Evolutionary conservation across 2,113 vertebrate species (phyloP).

Genomic region (Myodes glareolus): DNA sequence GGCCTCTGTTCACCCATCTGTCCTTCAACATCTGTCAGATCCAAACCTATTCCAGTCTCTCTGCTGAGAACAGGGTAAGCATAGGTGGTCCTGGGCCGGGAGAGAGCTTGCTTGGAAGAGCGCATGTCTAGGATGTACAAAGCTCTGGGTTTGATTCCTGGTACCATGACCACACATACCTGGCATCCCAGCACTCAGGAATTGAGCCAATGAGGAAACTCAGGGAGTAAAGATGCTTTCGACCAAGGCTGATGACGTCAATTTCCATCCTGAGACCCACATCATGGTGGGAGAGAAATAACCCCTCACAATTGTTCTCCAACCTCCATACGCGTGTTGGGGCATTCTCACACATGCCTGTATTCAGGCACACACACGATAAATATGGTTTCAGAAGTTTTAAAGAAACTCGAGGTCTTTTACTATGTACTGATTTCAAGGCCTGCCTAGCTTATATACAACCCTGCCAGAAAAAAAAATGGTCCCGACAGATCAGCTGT

Average conservation of each 20-base stretch:
- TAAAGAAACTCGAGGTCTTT: not conserved
- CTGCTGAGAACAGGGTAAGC: not conserved
- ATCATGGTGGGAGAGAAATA: not conserved
- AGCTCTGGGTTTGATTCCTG: not conserved
- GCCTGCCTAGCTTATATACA: not conserved
- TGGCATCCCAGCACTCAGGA: not conserved
- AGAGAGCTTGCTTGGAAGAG: not conserved
- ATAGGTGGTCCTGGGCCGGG: not conserved
- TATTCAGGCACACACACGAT: not conserved
- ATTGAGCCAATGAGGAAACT: not conserved
- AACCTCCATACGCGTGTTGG: not conserved
- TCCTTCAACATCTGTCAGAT: not conserved
- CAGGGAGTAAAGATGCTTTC: not conserved
- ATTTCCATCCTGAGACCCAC: not conserved
- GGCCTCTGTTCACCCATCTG: not conserved
- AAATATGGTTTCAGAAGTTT: not conserved
- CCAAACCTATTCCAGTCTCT: not conserved
- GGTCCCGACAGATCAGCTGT: not conserved
- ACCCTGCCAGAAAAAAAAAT: not conserved
- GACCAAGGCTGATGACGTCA: not conserved
- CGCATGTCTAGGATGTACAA: not conserved
- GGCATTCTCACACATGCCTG: not conserved
- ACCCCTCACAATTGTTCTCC: not conserved
- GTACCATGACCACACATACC: not conserved
- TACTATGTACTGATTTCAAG: not conserved